Conservation (phyloP, 1,140 invertebrate species). For the Limonius californicus region DNA sequence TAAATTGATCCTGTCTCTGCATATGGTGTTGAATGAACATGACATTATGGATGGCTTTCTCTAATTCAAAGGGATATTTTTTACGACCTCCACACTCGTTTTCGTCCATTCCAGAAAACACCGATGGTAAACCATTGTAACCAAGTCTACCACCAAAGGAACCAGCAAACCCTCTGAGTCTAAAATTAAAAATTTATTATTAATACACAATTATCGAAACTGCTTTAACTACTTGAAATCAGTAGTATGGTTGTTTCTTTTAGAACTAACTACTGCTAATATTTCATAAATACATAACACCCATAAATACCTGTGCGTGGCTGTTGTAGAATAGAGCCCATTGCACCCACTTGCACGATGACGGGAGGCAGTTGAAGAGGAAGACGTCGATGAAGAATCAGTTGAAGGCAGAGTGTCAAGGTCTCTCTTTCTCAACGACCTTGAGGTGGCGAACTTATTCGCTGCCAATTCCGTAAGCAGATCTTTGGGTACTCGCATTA, state of each 20-base stretch:
- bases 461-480: slow-evolving; percentile 72
- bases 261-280: not conserved
- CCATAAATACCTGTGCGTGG: slow-evolving; percentile 60
- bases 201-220: too few relatives aligned
- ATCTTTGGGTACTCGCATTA: slow-evolving; percentile 84
- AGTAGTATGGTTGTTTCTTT: too few relatives aligned
- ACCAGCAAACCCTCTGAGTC: slow-evolving; percentile 67
- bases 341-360: slow-evolving; percentile 65
- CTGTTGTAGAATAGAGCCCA: slow-evolving; percentile 66
- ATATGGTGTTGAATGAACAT: slow-evolving; percentile 95
- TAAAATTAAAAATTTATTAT: slow-evolving; percentile 46
- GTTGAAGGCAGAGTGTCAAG: slow-evolving; percentile 65
- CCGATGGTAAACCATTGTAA: slow-evolving; percentile 74
- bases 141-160: slow-evolving; percentile 60
- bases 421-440: slow-evolving; percentile 49
- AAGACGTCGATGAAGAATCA: slow-evolving; percentile 64
- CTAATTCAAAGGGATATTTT: slow-evolving; percentile 87
- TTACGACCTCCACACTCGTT: slow-evolving; percentile 75
- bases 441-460: slow-evolving; percentile 64
- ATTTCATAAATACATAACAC: too few relatives aligned
- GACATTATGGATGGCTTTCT: slow-evolving; percentile 91
- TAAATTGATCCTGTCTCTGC: slow-evolving; percentile 88
- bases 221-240: not conserved
- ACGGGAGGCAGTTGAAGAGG: slow-evolving; percentile 53
- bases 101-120: slow-evolving; percentile 76